Evolutionary conservation across 2,113 vertebrate species (phyloP).

Genomic region (Psittacus erithacus): DNA sequence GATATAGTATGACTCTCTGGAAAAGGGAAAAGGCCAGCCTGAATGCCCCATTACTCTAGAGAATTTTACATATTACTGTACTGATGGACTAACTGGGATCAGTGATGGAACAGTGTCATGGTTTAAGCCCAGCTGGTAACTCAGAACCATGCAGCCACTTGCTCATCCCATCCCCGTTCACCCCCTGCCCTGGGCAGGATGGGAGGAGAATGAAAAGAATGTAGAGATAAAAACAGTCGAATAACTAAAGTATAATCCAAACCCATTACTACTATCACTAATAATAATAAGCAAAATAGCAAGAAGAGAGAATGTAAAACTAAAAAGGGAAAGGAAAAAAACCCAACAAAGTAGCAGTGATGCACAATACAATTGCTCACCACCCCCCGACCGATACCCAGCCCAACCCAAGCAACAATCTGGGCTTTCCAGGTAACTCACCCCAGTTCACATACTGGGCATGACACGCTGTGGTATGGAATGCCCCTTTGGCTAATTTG

Average conservation of each 20-base stretch:
- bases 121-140: neutral
- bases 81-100: neutral
- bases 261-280: neutral
- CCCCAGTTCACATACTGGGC: neutral
- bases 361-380: neutral
- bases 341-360: neutral
- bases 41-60: neutral
- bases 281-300: neutral
- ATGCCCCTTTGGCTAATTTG: neutral
- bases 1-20: neutral
- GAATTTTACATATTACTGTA: neutral
- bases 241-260: neutral
- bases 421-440: neutral
- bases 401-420: neutral
- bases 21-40: neutral
- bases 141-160: neutral
- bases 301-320: neutral
- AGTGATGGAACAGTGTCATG: neutral
- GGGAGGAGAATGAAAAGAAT: neutral
- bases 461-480: neutral
- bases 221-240: neutral
- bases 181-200: neutral
- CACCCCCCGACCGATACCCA: neutral
- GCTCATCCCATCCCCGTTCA: neutral
- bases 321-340: neutral